Evolutionary conservation across 2,888 invertebrate genomes (phyloP).

Genomic region (Listrodromus nycthemerus): DNA sequence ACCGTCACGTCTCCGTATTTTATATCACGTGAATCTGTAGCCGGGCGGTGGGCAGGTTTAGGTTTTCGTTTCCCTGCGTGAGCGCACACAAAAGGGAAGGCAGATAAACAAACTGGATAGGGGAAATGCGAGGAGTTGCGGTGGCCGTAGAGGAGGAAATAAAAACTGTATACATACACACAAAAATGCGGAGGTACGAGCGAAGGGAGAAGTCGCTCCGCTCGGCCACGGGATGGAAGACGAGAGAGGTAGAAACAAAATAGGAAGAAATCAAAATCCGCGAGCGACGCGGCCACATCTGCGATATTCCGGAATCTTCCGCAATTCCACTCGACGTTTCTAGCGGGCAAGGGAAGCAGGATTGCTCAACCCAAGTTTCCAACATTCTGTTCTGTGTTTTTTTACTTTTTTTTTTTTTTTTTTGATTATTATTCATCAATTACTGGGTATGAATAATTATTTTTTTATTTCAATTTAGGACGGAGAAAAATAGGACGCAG

Average conservation of each 20-base stretch:
- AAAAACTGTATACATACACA: slow-evolving; percentile 52
- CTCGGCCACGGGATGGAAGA: slow-evolving; percentile 39
- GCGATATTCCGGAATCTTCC: slow-evolving; percentile 70
- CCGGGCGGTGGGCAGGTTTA: not conserved
- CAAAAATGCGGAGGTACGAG: slow-evolving; percentile 44
- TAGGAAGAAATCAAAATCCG: slow-evolving; percentile 45
- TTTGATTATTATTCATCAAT: not conserved
- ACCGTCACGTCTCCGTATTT: slow-evolving; percentile 48
- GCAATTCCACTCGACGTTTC: slow-evolving; percentile 16
- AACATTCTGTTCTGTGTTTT: too few species aligned
- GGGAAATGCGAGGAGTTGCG: slow-evolving; percentile 8
- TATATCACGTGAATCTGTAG: slow-evolving; percentile 52
- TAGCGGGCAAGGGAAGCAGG: slow-evolving; percentile 10
- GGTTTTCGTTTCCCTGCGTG: slow-evolving; percentile 17
- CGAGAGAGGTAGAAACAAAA: slow-evolving; percentile 53
- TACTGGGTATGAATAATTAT: too few species aligned
- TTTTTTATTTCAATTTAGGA: too few species aligned
- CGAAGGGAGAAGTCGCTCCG: slow-evolving; percentile 40
- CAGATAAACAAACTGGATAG: slow-evolving; percentile 52
- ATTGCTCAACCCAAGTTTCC: slow-evolving; percentile 36
- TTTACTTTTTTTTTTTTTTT: too few species aligned
- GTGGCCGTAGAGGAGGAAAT: slow-evolving; percentile 45
- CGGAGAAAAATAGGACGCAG: too few species aligned
- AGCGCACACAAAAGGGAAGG: slow-evolving; percentile 37
- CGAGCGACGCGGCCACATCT: slow-evolving; percentile 63